Evolutionary conservation across 2,888 invertebrate species (phyloP).

Genomic region (Andrena dorsata): DNA sequence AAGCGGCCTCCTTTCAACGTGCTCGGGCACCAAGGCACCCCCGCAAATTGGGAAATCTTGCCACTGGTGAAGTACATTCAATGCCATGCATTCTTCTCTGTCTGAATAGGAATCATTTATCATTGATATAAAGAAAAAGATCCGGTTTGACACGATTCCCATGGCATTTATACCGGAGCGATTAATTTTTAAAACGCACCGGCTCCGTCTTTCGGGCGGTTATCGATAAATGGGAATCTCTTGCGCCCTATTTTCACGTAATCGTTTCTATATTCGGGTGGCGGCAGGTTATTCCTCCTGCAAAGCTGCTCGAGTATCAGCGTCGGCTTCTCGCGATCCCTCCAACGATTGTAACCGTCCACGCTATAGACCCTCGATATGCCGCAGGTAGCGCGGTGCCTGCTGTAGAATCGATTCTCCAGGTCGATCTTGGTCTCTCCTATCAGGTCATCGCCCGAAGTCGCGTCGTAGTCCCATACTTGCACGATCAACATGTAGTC

Average conservation of each 20-base stretch:
- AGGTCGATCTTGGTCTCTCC: conserved; percentile 94
- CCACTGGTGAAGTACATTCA: conserved; percentile 91
- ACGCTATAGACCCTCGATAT: conserved; percentile 89
- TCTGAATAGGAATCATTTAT: conserved; percentile 83
- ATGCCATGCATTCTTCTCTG: conserved; percentile 90
- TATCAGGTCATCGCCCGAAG: conserved; percentile 91
- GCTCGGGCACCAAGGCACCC: conserved; percentile 93
- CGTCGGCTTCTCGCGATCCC: conserved; percentile 90
- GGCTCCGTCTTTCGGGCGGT: background rate
- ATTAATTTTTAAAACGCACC: conserved; percentile 41
- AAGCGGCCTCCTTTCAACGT: conserved; percentile 95
- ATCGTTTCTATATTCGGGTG: conserved; percentile 86
- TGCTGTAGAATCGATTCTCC: conserved; percentile 93
- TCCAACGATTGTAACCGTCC: conserved; percentile 91
- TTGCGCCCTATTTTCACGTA: conserved; percentile 86
- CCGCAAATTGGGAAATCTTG: conserved; percentile 92
- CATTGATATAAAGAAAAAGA: conserved; percentile 16
- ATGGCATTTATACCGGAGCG: background rate
- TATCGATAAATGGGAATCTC: conserved; percentile 77
- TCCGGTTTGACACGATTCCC: background rate
- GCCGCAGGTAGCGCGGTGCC: conserved; percentile 93
- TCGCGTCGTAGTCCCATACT: conserved; percentile 91
- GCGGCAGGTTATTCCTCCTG: conserved; percentile 87
- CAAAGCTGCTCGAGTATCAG: conserved; percentile 91
- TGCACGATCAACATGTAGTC: conserved; percentile 91